Evolutionary conservation across 2,113 vertebrate species (phyloP), one percentile per base, ranked within the genome.

Genomic region (Podocnemis expansa): DNA sequence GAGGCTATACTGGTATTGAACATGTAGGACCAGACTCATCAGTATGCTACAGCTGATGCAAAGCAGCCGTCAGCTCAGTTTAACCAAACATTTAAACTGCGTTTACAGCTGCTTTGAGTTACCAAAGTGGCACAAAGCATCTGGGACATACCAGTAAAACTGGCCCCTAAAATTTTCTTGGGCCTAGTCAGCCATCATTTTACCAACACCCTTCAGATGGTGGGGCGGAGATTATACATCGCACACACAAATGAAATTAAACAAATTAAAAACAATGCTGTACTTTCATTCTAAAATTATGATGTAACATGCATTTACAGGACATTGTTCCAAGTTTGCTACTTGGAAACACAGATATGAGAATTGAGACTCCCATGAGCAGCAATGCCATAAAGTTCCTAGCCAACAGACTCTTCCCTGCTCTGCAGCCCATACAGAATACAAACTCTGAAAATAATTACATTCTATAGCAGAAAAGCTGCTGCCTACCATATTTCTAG

Each of bases 91-190:
- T 49, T 5, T 75, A 92, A 89, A 85, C 4, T 80, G 54, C 10
- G 7, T 84, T 91, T 85, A 88, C 91, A 93, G 80, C 84, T 94
- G 91, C 89, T 88, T 82, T 94, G 78, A 79, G 89, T 49, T 55
- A 76, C 47, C 13, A 25, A 84, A 83, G 41, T 27, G 82, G 84
- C 80, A 89, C 93, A 87, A 60, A 93, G 78, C 92, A 95, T 56
- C 60, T 93, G 91, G 60, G 80, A 41, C 38, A 84, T 45, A 41
- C 73, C 70, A 56, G 56, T 2, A 58, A 43, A 90, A 78, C 58
- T 51, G 67, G 58, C 21, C 82, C 43, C 45, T 76, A 54, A 22
- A 52, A 75, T 87, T 1, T 88, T 92, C 60, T 27, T 47, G 41
- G 84, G 67, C 54, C 19, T 4, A 11, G 25, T 47, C 84, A 86